phyloP scores from a whole-genome alignment of 2,888 invertebrate genomes.

The Athalia cordata region DNA sequence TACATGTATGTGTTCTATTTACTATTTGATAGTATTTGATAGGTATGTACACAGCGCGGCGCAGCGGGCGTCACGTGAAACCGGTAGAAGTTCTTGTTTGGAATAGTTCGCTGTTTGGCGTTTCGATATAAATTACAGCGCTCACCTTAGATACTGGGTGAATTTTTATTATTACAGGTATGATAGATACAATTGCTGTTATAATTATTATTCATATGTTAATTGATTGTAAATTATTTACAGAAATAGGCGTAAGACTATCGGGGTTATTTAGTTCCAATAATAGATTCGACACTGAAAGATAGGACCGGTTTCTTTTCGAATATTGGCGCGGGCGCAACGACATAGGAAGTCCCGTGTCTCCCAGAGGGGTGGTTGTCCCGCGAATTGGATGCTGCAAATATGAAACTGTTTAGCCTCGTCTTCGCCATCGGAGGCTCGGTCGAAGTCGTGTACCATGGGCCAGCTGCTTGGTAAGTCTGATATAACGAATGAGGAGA shows the following conservation, averaged over 20 bases:
- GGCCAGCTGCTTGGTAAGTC: slow-evolving; percentile 54
- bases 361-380: slow-evolving; percentile 20
- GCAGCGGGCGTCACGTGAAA: too few relatives aligned
- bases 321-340: slow-evolving; percentile 45
- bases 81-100: too few relatives aligned
- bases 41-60: too few relatives aligned
- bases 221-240: slow-evolving; percentile 3
- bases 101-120: too few relatives aligned
- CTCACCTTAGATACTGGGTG: neutral
- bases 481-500: slow-evolving; percentile 51
- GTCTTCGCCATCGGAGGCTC: slow-evolving; percentile 50
- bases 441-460: slow-evolving; percentile 59
- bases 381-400: slow-evolving; percentile 22
- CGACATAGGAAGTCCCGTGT: slow-evolving; percentile 23
- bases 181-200: neutral
- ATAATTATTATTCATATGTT: slow-evolving; percentile 10
- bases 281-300: slow-evolving; percentile 71
- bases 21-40: too few relatives aligned
- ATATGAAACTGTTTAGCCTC: slow-evolving; percentile 49
- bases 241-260: slow-evolving; percentile 14
- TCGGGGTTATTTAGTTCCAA: slow-evolving; percentile 62
- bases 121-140: too few relatives aligned
- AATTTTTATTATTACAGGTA: neutral
- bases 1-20: too few relatives aligned
- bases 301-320: slow-evolving; percentile 67